Conservation (phyloP, 2,797 vertebrate genomes). For the Cetoscarus ocellatus region DNA sequence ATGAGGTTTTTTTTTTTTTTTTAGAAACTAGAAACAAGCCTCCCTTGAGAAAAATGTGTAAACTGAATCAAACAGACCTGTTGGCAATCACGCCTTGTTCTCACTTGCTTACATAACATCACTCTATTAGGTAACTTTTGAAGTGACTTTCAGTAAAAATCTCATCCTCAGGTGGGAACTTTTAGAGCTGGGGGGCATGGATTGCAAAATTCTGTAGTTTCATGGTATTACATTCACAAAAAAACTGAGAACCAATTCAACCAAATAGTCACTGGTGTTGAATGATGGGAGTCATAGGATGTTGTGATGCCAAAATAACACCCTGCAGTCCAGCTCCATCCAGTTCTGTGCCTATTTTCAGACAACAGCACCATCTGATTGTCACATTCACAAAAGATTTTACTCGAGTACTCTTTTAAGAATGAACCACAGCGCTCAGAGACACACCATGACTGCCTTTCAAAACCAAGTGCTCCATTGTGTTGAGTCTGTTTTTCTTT, state of each 20-base stretch:
- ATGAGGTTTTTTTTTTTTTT: too few species aligned
- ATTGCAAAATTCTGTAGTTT: too few species aligned
- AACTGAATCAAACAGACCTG: neutral
- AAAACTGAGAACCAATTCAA: too few species aligned
- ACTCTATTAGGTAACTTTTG: too few species aligned
- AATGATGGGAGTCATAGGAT: slow-evolving; percentile 40
- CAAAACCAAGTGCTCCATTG: slow-evolving; percentile 26
- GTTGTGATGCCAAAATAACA: too few species aligned
- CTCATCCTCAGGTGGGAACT: neutral
- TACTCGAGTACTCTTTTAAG: slow-evolving; percentile 53
- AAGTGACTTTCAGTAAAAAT: too few species aligned
- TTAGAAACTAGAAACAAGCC: too few species aligned
- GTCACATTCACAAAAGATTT: slow-evolving; percentile 70
- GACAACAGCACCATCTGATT: slow-evolving; percentile 60
- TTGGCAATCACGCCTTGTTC: too few species aligned
- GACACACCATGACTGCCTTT: slow-evolving; percentile 16
- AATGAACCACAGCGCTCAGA: slow-evolving; percentile 42
- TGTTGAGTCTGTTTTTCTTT: neutral
- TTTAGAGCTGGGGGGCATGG: neutral
- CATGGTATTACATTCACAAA: too few species aligned
- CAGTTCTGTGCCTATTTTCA: slow-evolving; percentile 47
- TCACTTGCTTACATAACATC: too few species aligned
- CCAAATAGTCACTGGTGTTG: slow-evolving; percentile 13
- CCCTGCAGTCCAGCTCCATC: slow-evolving; percentile 37
- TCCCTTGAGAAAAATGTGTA: too few species aligned